Base-by-base conservation (phyloP, 2,113 vertebrate species). In the Erythrocercus mccallii region DNA sequence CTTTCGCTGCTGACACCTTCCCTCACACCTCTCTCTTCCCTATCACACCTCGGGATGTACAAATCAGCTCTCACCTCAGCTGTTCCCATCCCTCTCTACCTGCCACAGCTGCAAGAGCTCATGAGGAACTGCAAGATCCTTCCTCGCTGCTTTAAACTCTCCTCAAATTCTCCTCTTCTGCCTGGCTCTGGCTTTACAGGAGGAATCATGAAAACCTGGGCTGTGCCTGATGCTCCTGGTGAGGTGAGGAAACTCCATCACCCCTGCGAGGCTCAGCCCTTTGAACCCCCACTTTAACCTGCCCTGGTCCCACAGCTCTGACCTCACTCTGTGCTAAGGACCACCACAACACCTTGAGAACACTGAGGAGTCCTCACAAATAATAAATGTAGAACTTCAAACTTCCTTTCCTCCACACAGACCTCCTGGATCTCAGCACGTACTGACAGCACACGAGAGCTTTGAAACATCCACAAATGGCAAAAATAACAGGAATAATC, bases 261-360 rank as follows among this genome's bases (percentile, higher is more conserved):
- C 31, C 45, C 23, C 81, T 27, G 40, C 0, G 0, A 56, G 47
- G 21, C 16, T 68, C 71, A 54, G 68, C 35, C 48, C 27, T 44
- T 14, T 6, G 12, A 15, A 25, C 9, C n/a, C 1, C 23, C 2
- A 15, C 28, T 30, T 38, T 8, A n/a, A 31, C 33, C 50, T 35
- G 23, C 68, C 28, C 78, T 5, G 1, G 6, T 37, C n/a, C 11
- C 2, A 0, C 74, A 31, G 37, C 35, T 84, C 28, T 0, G 0
- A n/a, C 9, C 56, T 15, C 11, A 0, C 42, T 42, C 27, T 24
- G 27, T 28, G 35, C 45, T 1, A 16, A 37, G n/a, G 23, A 37
- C 1, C 1, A 9, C 2, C 4, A 3, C 30, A 13, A 3, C 48
- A 9, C 45, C 45, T 48, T 14, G 2, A 15, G 48, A 31, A 20